Evolutionary conservation across 1,140 invertebrate genomes (phyloP).

Genomic region (Panulirus ornatus): DNA sequence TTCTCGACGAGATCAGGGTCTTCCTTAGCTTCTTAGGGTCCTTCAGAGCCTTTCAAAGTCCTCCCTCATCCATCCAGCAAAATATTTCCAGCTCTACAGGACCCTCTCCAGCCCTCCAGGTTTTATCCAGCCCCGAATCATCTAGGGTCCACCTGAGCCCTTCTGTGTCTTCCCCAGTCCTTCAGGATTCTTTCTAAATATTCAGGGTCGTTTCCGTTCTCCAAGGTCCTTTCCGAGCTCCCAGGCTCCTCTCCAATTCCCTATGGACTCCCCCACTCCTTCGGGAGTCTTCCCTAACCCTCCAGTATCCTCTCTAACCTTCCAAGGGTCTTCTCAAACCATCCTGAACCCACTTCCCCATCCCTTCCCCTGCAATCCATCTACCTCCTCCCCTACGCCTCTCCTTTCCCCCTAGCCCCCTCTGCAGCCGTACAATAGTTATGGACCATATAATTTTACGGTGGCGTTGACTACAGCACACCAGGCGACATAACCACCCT

Average conservation of each 20-base stretch:
- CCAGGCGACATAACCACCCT: constrained; percentile 19
- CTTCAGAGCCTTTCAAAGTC: background rate
- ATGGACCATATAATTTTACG: constrained; percentile 46
- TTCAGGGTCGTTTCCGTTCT: no score
- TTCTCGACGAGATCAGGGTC: background rate
- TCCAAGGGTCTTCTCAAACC: no score
- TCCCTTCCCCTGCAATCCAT: background rate
- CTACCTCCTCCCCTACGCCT: background rate
- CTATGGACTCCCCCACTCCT: background rate
- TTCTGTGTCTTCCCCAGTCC: background rate
- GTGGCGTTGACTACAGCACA: constrained; percentile 22
- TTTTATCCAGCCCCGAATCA: background rate
- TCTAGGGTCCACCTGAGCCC: background rate
- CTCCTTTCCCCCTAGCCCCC: background rate
- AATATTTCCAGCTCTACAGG: background rate
- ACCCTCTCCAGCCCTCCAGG: background rate
- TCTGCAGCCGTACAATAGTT: constrained; percentile 30
- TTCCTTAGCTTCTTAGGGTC: background rate
- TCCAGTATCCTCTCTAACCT: no score
- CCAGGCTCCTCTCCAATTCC: background rate
- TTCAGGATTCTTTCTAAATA: no score
- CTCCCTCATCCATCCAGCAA: background rate
- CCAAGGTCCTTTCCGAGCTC: no score
- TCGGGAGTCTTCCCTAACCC: background rate
- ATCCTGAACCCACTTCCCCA: background rate